A percentile compares a stretch with the other conserved stretches of the same genome.
Conservation (phyloP, 1,140 invertebrate genomes). For the Penaeus chinensis region DNA sequence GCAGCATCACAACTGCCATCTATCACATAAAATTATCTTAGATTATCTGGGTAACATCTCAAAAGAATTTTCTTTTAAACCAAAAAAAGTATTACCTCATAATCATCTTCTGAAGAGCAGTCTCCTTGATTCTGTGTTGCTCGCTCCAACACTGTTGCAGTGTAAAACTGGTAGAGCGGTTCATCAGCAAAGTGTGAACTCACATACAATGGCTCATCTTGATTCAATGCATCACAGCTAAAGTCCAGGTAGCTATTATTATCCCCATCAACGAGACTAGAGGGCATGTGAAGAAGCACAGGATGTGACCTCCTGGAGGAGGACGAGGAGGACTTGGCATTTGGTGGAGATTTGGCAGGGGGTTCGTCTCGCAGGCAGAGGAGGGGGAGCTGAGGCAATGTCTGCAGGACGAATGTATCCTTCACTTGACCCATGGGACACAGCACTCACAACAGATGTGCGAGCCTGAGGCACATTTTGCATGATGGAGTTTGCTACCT, state of each 20-base stretch:
- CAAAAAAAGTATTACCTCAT: conserved; percentile 71
- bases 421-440: conserved; percentile 60
- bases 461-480: conserved; percentile 54
- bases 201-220: conserved; percentile 62
- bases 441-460: conserved; percentile 57
- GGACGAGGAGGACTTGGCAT: conserved; percentile 21
- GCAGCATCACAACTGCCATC: too few species aligned
- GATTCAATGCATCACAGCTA: conserved; percentile 42
- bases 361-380: conserved; percentile 60
- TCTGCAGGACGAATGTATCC: conserved; percentile 59
- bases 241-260: conserved; percentile 60
- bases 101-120: conserved; percentile 79
- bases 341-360: conserved; percentile 13
- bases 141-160: conserved; percentile 78
- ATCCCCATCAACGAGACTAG: conserved; percentile 51
- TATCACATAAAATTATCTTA: too few species aligned
- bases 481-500: conserved; percentile 25
- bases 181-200: conserved; percentile 75
- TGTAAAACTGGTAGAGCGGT: conserved; percentile 91
- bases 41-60: not conserved
- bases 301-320: conserved; percentile 9
- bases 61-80: not conserved
- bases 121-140: conserved; percentile 64
- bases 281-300: conserved; percentile 44
- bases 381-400: conserved; percentile 63